phyloP scores from a whole-genome alignment of 2,113 vertebrate genomes.

The Pluvialis apricaria region DNA sequence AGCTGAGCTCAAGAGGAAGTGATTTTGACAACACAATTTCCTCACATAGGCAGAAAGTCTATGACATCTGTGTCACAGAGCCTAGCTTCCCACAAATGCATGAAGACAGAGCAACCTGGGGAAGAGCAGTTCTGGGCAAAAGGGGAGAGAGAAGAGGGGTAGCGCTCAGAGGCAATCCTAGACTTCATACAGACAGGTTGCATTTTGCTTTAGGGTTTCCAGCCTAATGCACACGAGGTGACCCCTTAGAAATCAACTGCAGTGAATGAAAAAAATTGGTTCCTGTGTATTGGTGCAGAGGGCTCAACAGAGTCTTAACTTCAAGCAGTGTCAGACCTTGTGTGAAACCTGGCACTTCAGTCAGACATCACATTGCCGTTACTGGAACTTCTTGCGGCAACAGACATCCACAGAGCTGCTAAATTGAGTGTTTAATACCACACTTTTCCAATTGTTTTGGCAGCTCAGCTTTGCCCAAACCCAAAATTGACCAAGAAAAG shows the following conservation, averaged over 20 bases:
- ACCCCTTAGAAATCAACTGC: background rate
- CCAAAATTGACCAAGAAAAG: background rate
- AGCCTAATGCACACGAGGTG: background rate
- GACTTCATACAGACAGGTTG: background rate
- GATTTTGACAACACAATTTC: background rate
- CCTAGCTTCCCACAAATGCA: rapidly evolving
- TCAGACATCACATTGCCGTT: background rate
- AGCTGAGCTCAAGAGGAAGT: background rate
- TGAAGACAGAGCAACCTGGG: background rate
- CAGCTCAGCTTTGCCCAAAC: background rate
- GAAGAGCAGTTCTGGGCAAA: background rate
- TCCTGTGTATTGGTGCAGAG: background rate
- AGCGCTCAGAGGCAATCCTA: background rate
- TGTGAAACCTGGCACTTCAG: background rate
- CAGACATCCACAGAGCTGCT: background rate
- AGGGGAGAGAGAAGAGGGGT: background rate
- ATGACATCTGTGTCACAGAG: background rate
- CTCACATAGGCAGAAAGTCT: background rate
- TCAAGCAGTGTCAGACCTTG: rapidly evolving
- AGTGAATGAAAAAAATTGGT: background rate
- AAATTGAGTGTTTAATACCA: background rate
- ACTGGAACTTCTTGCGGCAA: background rate
- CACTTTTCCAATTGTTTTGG: background rate
- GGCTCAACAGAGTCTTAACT: background rate
- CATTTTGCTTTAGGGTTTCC: background rate